These are phyloP conservation scores for Notodonta dromedarius DNA, from an alignment of 2,888 invertebrate species.

Conservation along the genomic window DNA sequence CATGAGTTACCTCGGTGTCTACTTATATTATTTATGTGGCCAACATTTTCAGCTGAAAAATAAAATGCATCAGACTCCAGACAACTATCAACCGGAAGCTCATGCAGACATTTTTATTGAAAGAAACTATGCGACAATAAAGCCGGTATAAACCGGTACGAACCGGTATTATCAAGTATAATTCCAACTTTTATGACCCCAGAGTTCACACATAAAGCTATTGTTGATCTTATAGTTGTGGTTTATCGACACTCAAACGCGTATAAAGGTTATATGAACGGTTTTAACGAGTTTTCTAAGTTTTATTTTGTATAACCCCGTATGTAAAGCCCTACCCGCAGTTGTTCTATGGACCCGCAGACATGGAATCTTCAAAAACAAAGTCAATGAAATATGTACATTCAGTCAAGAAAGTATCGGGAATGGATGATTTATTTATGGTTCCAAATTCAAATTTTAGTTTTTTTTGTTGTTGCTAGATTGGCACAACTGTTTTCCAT, in stretches of 20 bases:
- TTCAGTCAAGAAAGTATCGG: too few relatives aligned
- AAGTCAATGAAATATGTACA: too few relatives aligned
- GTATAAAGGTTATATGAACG: slow-evolving; percentile 39
- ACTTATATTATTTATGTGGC: background rate
- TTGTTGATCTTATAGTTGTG: slow-evolving; percentile 40
- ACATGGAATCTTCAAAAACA: too few relatives aligned
- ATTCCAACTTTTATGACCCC: slow-evolving; percentile 37
- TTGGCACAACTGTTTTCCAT: too few relatives aligned
- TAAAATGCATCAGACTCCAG: slow-evolving; percentile 15
- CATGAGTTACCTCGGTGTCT: too few relatives aligned
- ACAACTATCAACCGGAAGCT: slow-evolving; percentile 5
- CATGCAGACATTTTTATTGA: slow-evolving; percentile 40
- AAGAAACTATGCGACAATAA: slow-evolving; percentile 32
- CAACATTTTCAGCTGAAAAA: slow-evolving; percentile 4
- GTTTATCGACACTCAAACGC: slow-evolving; percentile 55
- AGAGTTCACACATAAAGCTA: slow-evolving; percentile 33
- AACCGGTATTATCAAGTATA: slow-evolving; percentile 32
- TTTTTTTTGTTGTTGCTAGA: too few relatives aligned
- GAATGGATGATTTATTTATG: too few relatives aligned
- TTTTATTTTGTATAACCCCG: slow-evolving; percentile 8
- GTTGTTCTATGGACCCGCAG: too few relatives aligned
- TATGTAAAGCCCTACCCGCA: background rate
- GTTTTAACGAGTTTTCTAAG: slow-evolving; percentile 33
- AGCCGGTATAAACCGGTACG: slow-evolving; percentile 19
- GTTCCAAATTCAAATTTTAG: too few relatives aligned